Percentiles rank a stretch among this genome's conserved stretches.
These are phyloP conservation scores for Altica lythri DNA, from an alignment of 2,888 invertebrate species.

Conservation along the genomic window DNA sequence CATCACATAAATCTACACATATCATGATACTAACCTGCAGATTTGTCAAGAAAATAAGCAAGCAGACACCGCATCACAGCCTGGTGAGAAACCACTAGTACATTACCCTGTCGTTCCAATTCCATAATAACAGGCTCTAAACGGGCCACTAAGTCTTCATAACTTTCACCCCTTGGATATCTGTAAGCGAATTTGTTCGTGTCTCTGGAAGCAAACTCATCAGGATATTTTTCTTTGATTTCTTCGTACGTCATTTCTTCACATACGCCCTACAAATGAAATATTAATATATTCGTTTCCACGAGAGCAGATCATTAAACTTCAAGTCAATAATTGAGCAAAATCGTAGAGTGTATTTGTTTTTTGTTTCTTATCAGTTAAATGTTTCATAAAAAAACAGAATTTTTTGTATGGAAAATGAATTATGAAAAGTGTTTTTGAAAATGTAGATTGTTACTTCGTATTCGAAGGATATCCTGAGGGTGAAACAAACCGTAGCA, in stretches of 20 bases:
- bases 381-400: too few species aligned
- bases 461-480: too few species aligned
- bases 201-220: constrained; percentile 94
- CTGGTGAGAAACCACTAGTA: constrained; percentile 95
- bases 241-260: constrained; percentile 99
- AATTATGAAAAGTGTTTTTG: too few species aligned
- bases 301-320: too few species aligned
- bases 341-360: too few species aligned
- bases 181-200: constrained; percentile 96
- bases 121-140: constrained; percentile 99
- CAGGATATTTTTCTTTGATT: constrained; percentile 90
- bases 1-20: too few species aligned
- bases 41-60: constrained; percentile 97
- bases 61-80: constrained; percentile 94
- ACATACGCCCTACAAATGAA: constrained; percentile 82
- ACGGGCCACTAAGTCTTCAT: constrained; percentile 96
- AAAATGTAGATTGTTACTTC: too few species aligned
- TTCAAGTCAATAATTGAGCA: too few species aligned
- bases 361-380: too few species aligned
- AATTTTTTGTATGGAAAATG: too few species aligned
- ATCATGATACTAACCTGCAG: constrained; percentile 72
- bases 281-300: too few species aligned
- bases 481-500: too few species aligned
- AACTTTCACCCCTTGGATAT: constrained; percentile 91
- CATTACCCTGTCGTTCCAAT: constrained; percentile 94